These are phyloP conservation scores for Spongilla lacustris DNA, from an alignment of 37 sponge, comb jelly and placozoan genomes.

Conservation along the genomic window DNA sequence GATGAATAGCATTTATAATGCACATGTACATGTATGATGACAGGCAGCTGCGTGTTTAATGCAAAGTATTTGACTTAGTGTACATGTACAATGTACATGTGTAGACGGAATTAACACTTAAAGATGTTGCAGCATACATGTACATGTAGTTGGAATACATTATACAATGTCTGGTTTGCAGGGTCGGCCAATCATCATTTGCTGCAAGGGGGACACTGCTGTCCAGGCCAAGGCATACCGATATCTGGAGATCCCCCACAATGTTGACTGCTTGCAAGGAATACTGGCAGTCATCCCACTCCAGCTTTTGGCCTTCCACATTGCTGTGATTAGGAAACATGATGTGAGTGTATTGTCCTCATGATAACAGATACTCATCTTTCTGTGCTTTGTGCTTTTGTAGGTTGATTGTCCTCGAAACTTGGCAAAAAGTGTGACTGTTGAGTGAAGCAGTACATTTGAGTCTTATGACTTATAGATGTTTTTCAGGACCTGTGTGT, in stretches of 20 bases:
- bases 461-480: too few relatives aligned
- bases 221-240: conserved; percentile 27
- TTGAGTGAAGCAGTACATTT: conserved; percentile 83
- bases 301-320: conserved; percentile 96
- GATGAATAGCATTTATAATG: too few relatives aligned
- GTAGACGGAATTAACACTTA: too few relatives aligned
- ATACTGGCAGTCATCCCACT: conserved; percentile 95
- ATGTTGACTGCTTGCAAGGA: conserved; percentile 94
- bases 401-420: conserved; percentile 98
- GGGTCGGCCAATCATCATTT: conserved; percentile 90
- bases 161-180: background rate
- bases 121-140: too few relatives aligned
- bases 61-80: too few relatives aligned
- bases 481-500: too few relatives aligned
- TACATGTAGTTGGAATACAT: too few relatives aligned
- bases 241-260: conserved; percentile 64
- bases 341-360: too few relatives aligned
- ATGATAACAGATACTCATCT: too few relatives aligned
- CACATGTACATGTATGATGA: too few relatives aligned
- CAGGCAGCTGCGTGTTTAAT: too few relatives aligned
- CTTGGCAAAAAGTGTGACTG: conserved; percentile 97
- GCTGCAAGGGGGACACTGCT: conserved; percentile 70
- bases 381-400: background rate
- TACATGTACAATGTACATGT: too few relatives aligned
- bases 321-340: conserved; percentile 87